These are phyloP conservation scores for Pitangus sulphuratus DNA, from an alignment of 2,797 vertebrate genomes.

Conservation along the genomic window DNA sequence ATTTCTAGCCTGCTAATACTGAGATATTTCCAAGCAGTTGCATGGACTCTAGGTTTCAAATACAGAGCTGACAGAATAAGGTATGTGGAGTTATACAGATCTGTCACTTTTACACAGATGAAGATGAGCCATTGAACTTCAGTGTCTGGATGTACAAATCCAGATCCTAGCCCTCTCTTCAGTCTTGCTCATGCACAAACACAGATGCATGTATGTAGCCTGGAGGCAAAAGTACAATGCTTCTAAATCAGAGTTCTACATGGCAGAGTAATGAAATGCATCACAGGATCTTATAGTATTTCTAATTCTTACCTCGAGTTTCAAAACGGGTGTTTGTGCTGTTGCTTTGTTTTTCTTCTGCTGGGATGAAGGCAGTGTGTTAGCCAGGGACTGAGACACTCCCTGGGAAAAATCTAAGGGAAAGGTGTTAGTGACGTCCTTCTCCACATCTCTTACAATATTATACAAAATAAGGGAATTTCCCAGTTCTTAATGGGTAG, in stretches of 20 bases:
- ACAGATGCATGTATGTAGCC: fast-evolving
- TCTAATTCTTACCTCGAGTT: not conserved
- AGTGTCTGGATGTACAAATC: not conserved
- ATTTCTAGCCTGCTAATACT: not conserved
- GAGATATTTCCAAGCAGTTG: not conserved
- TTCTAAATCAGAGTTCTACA: not conserved
- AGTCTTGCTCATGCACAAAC: not conserved
- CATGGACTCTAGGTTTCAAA: not conserved
- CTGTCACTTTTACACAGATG: not conserved
- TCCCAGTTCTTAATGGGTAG: not conserved
- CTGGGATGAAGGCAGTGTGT: not conserved
- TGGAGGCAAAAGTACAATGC: not conserved
- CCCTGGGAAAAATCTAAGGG: not conserved
- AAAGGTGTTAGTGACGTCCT: not conserved
- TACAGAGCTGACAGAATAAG: not conserved
- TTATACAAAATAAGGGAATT: not conserved
- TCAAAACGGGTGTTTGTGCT: not conserved
- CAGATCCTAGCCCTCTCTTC: not conserved
- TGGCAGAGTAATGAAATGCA: not conserved
- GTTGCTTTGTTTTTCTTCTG: not conserved
- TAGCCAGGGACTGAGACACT: not conserved
- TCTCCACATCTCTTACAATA: not conserved
- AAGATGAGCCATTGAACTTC: not conserved
- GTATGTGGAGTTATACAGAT: not conserved
- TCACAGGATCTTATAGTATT: not conserved